phyloP scores from a whole-genome alignment of 2,113 vertebrate species.

The Oreochromis spilurus region DNA sequence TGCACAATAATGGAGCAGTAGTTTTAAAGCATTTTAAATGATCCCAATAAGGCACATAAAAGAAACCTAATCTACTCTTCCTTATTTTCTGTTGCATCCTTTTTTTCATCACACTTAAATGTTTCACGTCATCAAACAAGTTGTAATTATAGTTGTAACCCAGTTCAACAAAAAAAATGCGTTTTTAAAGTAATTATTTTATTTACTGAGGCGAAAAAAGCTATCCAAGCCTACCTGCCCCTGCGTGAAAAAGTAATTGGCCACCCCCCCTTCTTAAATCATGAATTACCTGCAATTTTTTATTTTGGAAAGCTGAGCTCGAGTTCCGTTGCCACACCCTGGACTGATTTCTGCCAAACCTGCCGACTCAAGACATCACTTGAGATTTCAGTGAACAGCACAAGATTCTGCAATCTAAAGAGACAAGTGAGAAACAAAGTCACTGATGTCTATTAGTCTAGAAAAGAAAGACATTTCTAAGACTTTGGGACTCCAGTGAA shows the following conservation, averaged over 20 bases:
- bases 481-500: background rate
- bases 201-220: background rate
- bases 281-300: background rate
- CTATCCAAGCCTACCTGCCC: background rate
- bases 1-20: background rate
- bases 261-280: background rate
- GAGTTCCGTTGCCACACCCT: background rate
- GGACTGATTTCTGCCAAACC: background rate
- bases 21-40: background rate
- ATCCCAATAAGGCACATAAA: background rate
- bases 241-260: background rate
- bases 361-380: background rate
- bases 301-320: background rate
- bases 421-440: background rate
- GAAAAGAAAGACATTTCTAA: background rate
- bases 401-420: background rate
- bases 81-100: background rate
- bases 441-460: background rate
- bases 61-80: background rate
- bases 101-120: background rate
- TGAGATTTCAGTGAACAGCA: accelerated
- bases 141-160: background rate
- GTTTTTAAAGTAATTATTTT: background rate
- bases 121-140: background rate
- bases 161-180: background rate